Base-by-base conservation (phyloP, 1,140 invertebrate species). In the Andrena cerasifolii region DNA sequence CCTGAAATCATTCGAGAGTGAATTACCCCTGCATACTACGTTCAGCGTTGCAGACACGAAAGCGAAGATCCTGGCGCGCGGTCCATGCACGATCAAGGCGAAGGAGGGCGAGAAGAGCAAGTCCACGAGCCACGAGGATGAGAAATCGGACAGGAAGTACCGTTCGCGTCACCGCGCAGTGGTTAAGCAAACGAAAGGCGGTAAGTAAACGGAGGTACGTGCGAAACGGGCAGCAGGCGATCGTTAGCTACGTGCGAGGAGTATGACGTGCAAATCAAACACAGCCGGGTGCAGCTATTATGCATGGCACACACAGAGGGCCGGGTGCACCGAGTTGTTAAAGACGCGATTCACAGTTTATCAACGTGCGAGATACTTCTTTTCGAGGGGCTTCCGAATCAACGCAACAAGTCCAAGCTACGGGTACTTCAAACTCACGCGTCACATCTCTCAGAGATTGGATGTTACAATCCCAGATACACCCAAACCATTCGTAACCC, bases 241-340 rank as follows among this genome's bases (percentile, higher is more conserved):
- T 51, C 18, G 73, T 58, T 45, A 76, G 53, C n/a, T 59, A 67
- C 62, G 63, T 68, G 73, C 63, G 26, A 36, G 43, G 53, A 47
- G n/a, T 24, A 43, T 14, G 45, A 18, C 40, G 36, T 76, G 53
- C 73, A 53, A 3, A 73, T 73, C 70, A 75, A 75, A 75, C 72
- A 74, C 12, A 56, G 31, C 26, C 18, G 2, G 7, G 36, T 61
- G 54, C 43, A 40, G 33, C n/a, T 40, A 6, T 40, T 24, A 43
- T 26, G 14, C 26, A 1, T 2, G 26, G 1, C 24, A 24, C 40
- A 31, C 47, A 5, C 14, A 26, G 45, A 26, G 45, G 59, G 62
- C 18, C 14, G 40, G 33, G 16, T 67, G 51, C 51, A 31, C 54
- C 66, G 40, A 59, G 56, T n/a, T n/a, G 24, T 45, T 63, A 43